phyloP scores from a whole-genome alignment of 2,797 vertebrate species.

The Oreonectes daqikongensis region DNA sequence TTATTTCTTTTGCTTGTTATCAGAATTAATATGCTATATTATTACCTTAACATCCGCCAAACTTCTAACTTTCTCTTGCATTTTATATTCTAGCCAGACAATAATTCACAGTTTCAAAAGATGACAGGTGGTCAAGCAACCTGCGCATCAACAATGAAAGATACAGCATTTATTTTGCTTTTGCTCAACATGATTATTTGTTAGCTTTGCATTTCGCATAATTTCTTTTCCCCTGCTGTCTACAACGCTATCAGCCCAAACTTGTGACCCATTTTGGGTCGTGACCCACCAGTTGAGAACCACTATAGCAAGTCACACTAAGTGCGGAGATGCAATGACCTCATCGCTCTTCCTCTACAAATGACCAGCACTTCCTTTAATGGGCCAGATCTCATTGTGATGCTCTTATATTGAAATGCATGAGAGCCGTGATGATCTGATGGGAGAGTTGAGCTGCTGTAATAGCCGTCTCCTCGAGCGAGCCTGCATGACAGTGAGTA shows the following conservation, averaged over 20 bases:
- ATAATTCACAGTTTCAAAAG: background rate
- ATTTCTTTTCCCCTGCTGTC: background rate
- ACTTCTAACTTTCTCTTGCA: background rate
- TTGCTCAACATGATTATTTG: background rate
- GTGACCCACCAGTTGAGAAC: background rate
- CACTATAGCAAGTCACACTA: background rate
- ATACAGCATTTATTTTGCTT: background rate
- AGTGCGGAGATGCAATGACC: slow-evolving; percentile 7
- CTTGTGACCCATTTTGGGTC: background rate
- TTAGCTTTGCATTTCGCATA: background rate
- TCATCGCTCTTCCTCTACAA: slow-evolving; percentile 21
- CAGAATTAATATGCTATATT: too few relatives aligned
- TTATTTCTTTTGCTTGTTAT: too few relatives aligned
- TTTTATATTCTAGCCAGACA: background rate
- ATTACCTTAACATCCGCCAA: too few relatives aligned
- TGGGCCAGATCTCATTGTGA: slow-evolving; percentile 47
- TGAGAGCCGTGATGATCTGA: slow-evolving; percentile 34
- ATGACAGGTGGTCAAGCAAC: background rate
- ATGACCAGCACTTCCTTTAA: slow-evolving; percentile 47
- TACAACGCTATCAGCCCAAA: background rate
- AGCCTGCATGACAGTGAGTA: slow-evolving; percentile 24
- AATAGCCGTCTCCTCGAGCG: slow-evolving; percentile 41
- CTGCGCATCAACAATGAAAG: background rate
- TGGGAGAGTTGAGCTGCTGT: slow-evolving; percentile 37
- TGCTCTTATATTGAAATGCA: slow-evolving; percentile 46